Evolutionary conservation across 2,888 invertebrate species (phyloP).

Genomic region (Spodoptera picta): DNA sequence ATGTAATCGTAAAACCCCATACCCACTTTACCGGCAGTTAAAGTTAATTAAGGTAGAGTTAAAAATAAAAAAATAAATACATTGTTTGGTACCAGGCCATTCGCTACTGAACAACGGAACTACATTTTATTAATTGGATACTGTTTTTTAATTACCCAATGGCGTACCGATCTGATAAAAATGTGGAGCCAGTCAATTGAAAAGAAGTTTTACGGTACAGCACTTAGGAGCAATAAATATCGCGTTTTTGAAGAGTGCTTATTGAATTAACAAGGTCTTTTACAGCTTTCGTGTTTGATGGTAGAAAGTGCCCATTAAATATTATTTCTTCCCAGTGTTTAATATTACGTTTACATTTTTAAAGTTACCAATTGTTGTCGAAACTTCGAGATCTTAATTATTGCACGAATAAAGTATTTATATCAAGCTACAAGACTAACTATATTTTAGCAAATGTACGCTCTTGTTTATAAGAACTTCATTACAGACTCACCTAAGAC

Average conservation of each 20-base stretch:
- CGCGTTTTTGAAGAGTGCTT: slow-evolving; percentile 33
- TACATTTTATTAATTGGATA: slow-evolving; percentile 85
- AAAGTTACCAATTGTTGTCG: too few relatives aligned
- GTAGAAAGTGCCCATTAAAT: slow-evolving; percentile 4
- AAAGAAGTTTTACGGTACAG: slow-evolving; percentile 51
- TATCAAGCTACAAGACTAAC: too few relatives aligned
- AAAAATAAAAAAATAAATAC: slow-evolving; percentile 70
- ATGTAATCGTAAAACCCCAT: slow-evolving; percentile 45
- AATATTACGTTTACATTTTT: too few relatives aligned
- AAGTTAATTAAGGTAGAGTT: slow-evolving; percentile 79
- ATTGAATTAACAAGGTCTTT: slow-evolving; percentile 44
- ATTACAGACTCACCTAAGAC: too few relatives aligned
- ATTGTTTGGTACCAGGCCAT: slow-evolving; percentile 71
- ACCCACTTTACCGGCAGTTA: slow-evolving; percentile 71
- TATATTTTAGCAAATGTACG: too few relatives aligned
- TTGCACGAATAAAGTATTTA: too few relatives aligned
- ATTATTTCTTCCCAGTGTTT: too few relatives aligned
- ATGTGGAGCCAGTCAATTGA: slow-evolving; percentile 49
- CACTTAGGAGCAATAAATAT: slow-evolving; percentile 55
- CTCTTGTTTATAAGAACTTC: too few relatives aligned
- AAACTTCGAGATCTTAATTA: too few relatives aligned
- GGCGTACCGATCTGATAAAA: slow-evolving; percentile 71
- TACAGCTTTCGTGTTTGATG: slow-evolving; percentile 11
- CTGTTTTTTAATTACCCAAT: slow-evolving; percentile 81
- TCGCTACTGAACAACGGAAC: slow-evolving; percentile 66